These are phyloP conservation scores for Turdus rufiventris DNA, from an alignment of 2,113 vertebrate genomes.

Conservation along the genomic window DNA sequence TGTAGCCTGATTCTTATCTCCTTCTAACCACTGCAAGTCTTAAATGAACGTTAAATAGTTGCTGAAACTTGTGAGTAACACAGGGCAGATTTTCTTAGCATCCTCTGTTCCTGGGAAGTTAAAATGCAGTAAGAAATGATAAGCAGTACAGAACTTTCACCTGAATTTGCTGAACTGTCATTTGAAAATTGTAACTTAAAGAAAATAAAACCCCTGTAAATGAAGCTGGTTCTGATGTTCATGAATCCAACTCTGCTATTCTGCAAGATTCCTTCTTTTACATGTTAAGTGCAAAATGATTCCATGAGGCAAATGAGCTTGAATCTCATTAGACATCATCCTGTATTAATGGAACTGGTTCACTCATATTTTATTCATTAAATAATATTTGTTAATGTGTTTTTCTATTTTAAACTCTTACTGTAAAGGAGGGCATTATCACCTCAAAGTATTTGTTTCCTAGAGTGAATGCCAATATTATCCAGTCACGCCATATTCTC, in stretches of 20 bases:
- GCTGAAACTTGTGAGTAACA: background rate
- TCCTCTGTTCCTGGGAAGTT: background rate
- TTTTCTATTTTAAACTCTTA: conserved; percentile 72
- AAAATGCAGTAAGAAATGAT: background rate
- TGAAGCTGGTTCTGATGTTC: background rate
- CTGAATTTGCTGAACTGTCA: background rate
- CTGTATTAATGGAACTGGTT: conserved; percentile 48
- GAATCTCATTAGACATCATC: conserved; percentile 10
- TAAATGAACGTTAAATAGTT: background rate
- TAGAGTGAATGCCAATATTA: conserved; percentile 66
- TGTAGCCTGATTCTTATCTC: background rate
- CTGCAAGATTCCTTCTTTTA: background rate
- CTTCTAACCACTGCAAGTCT: background rate
- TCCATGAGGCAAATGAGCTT: background rate
- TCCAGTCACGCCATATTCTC: background rate
- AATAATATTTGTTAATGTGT: conserved; percentile 64
- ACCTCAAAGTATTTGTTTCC: conserved; percentile 60
- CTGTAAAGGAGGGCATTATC: conserved; percentile 73
- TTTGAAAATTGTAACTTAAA: background rate
- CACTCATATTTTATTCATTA: conserved; percentile 77
- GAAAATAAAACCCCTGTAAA: background rate
- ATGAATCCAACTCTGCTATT: background rate
- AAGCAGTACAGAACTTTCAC: background rate
- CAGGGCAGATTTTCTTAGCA: background rate
- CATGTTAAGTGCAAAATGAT: background rate